phyloP scores from a whole-genome alignment of 2,113 vertebrate genomes.

The Carassius gibelio region DNA sequence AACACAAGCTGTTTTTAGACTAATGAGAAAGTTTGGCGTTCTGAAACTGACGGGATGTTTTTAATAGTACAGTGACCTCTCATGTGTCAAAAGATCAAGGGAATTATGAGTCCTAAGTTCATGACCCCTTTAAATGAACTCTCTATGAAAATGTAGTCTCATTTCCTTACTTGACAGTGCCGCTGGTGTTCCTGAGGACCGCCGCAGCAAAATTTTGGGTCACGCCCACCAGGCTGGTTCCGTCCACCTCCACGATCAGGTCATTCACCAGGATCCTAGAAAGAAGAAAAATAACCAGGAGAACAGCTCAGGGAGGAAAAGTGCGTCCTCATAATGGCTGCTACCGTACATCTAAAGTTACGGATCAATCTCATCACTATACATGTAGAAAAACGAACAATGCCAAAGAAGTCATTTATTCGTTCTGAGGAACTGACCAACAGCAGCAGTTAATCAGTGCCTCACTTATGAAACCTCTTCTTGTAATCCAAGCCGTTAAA shows the following conservation, averaged over 20 bases:
- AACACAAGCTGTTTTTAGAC: too few species aligned
- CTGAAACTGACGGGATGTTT: too few species aligned
- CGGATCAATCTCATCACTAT: constrained; percentile 8
- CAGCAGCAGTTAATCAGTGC: constrained; percentile 7
- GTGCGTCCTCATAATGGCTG: not conserved
- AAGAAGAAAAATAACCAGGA: not conserved
- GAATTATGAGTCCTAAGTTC: too few species aligned
- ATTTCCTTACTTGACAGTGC: constrained; percentile 83
- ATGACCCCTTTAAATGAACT: not conserved
- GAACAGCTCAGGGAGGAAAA: not conserved
- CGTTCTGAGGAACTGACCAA: not conserved
- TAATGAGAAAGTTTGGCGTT: too few species aligned
- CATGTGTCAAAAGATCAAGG: too few species aligned
- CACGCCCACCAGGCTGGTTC: constrained; percentile 93
- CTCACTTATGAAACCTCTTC: constrained; percentile 15
- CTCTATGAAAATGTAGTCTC: too few species aligned
- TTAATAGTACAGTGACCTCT: too few species aligned
- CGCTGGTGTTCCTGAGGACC: constrained; percentile 92
- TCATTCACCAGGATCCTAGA: constrained; percentile 94
- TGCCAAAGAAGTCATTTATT: not conserved
- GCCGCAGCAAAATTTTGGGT: constrained; percentile 95
- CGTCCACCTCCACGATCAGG: constrained; percentile 94
- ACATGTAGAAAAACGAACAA: not conserved
- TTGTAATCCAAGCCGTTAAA: constrained; percentile 39
- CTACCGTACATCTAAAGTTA: not conserved